Percentiles rank a stretch among this genome's conserved stretches.
Conservation (phyloP, 2,888 invertebrate species). For the Nymphalis c-album region DNA sequence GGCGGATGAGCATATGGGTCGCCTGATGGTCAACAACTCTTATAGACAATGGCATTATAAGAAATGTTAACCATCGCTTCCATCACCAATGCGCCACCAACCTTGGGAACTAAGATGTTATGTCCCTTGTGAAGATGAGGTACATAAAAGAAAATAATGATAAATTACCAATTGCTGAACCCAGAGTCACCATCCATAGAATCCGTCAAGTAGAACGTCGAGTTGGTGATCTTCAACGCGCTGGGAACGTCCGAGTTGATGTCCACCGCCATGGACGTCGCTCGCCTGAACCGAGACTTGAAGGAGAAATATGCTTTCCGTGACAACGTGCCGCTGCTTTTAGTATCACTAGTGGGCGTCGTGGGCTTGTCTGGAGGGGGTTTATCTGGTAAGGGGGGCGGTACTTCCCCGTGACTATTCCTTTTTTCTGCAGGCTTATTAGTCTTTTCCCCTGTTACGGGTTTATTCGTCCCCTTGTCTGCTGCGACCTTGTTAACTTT, state of each 20-base stretch:
- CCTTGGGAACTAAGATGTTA: too few relatives aligned
- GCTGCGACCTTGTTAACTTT: conserved; percentile 3
- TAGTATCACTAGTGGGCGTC: conserved; percentile 63
- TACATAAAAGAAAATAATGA: conserved; percentile 9
- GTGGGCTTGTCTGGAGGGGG: conserved; percentile 62
- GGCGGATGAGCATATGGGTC: too few relatives aligned
- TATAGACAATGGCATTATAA: too few relatives aligned
- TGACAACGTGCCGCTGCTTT: conserved; percentile 65
- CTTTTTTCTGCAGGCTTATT: conserved; percentile 43
- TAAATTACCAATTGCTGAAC: conserved; percentile 77
- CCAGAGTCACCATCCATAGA: conserved; percentile 84
- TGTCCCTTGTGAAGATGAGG: too few relatives aligned
- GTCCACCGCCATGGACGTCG: conserved; percentile 80
- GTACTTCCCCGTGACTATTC: conserved; percentile 59
- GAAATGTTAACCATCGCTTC: too few relatives aligned
- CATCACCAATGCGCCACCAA: too few relatives aligned
- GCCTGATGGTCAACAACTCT: too few relatives aligned
- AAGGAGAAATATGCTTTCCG: conserved; percentile 80
- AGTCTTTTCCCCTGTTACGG: conserved; percentile 10
- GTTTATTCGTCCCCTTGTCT: conserved; percentile 12
- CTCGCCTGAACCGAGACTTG: conserved; percentile 83
- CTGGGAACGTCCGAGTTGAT: conserved; percentile 77
- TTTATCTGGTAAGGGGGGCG: conserved; percentile 65
- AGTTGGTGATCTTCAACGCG: conserved; percentile 81
- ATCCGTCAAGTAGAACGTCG: conserved; percentile 87